Evolutionary conservation across 2,888 invertebrate genomes (phyloP).

Genomic region (Branchipolynoe longqiensis): DNA sequence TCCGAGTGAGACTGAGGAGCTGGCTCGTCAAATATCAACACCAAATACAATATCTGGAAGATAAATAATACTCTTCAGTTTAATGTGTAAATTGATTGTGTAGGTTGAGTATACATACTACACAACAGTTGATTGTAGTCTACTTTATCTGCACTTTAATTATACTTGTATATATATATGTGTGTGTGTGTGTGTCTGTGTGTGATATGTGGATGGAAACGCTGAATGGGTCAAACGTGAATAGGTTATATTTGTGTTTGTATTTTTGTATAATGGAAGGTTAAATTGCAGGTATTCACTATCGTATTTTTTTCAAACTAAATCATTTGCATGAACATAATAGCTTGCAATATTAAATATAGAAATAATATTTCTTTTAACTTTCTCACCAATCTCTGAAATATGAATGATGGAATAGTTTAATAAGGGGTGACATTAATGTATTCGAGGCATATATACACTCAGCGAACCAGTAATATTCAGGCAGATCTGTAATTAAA

Average conservation of each 20-base stretch:
- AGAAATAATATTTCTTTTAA: no score
- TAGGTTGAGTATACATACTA: not conserved
- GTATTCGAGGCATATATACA: no score
- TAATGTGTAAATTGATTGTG: slow-evolving; percentile 4
- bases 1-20: slow-evolving; percentile 24
- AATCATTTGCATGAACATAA: not conserved
- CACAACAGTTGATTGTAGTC: not conserved
- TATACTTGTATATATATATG: not conserved
- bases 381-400: no score
- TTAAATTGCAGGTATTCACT: not conserved
- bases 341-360: no score
- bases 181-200: no score
- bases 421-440: no score
- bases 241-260: not conserved
- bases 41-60: not conserved
- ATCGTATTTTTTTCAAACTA: not conserved
- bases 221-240: not conserved
- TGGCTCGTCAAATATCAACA: slow-evolving; percentile 22
- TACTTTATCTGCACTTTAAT: not conserved
- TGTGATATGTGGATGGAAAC: not conserved
- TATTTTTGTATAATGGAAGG: slow-evolving; percentile 36
- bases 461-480: no score
- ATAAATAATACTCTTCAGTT: not conserved
- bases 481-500: no score
- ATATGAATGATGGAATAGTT: no score